A percentile compares a stretch with the other conserved stretches of the same genome.
phyloP scores from a whole-genome alignment of 2,797 vertebrate genomes.

The Pseudopleuronectes americanus region DNA sequence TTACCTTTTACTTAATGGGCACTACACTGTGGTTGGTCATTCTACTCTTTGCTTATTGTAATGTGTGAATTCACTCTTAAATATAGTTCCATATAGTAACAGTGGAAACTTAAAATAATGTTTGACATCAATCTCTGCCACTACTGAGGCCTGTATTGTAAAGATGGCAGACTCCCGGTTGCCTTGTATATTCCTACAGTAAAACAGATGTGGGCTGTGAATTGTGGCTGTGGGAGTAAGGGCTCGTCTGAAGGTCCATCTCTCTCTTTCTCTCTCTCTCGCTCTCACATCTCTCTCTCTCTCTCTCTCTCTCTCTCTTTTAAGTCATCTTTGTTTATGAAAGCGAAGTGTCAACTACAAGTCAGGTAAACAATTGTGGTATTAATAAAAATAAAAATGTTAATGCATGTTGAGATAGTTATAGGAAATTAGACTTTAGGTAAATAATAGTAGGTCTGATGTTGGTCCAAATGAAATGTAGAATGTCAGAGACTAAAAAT shows the following conservation, averaged over 20 bases:
- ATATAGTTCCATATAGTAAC: not conserved
- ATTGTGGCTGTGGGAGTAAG: constrained; percentile 38
- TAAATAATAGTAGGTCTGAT: not conserved
- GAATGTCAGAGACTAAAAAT: constrained; percentile 48
- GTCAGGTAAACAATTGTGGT: not conserved
- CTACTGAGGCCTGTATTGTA: constrained; percentile 1
- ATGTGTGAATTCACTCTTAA: not conserved
- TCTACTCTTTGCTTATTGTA: not conserved
- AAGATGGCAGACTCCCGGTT: constrained; percentile 30
- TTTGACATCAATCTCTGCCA: too few species aligned
- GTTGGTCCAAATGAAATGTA: not conserved
- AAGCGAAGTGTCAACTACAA: not conserved
- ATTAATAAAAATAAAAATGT: too few species aligned
- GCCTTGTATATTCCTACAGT: constrained; percentile 48
- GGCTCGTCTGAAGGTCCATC: constrained; percentile 45
- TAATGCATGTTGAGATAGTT: too few species aligned
- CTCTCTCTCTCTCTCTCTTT: too few species aligned
- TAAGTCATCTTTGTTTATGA: not conserved
- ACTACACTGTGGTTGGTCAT: too few species aligned
- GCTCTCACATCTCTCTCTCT: too few species aligned
- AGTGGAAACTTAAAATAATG: not conserved
- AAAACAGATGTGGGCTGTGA: constrained; percentile 53
- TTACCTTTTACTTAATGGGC: too few species aligned
- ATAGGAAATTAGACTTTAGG: too few species aligned
- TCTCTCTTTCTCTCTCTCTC: not conserved